phyloP scores from a whole-genome alignment of 2,888 invertebrate species.

The Drosophila tripunctata region DNA sequence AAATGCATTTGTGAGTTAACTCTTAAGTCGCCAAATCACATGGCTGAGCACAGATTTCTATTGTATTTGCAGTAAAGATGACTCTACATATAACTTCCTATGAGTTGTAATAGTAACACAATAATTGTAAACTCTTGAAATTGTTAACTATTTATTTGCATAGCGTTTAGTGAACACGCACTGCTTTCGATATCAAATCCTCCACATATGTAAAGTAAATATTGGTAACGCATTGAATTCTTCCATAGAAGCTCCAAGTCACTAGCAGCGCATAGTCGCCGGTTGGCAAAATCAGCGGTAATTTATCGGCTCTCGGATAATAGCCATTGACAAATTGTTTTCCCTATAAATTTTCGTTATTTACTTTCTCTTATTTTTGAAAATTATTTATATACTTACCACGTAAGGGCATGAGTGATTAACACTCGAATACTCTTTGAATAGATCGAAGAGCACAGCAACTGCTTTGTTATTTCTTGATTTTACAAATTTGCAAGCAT shows the following conservation, averaged over 20 bases:
- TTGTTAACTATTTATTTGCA: too few species aligned
- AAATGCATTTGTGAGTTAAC: too few species aligned
- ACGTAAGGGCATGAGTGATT: conserved; percentile 37
- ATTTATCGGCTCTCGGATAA: conserved; percentile 10
- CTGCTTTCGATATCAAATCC: too few species aligned
- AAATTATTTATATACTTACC: conserved; percentile 30
- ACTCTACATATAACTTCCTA: too few species aligned
- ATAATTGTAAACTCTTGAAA: too few species aligned
- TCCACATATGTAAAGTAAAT: conserved; percentile 23
- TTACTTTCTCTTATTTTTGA: too few species aligned
- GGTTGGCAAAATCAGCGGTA: conserved; percentile 19
- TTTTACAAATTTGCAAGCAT: conserved; percentile 34
- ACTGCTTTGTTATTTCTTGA: background rate
- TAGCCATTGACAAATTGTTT: background rate
- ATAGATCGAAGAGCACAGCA: conserved; percentile 7
- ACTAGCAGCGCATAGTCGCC: conserved; percentile 28
- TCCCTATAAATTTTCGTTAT: background rate
- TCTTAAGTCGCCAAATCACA: too few species aligned
- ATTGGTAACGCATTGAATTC: conserved; percentile 3
- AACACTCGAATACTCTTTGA: conserved; percentile 11
- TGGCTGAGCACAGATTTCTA: background rate
- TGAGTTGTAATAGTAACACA: too few species aligned
- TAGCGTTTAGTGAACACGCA: too few species aligned
- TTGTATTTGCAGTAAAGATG: background rate
- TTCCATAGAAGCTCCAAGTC: conserved; percentile 16